Percentiles rank a stretch among this genome's conserved stretches.
Conservation (phyloP, 2,113 vertebrate species). For the Cervus canadensis region DNA sequence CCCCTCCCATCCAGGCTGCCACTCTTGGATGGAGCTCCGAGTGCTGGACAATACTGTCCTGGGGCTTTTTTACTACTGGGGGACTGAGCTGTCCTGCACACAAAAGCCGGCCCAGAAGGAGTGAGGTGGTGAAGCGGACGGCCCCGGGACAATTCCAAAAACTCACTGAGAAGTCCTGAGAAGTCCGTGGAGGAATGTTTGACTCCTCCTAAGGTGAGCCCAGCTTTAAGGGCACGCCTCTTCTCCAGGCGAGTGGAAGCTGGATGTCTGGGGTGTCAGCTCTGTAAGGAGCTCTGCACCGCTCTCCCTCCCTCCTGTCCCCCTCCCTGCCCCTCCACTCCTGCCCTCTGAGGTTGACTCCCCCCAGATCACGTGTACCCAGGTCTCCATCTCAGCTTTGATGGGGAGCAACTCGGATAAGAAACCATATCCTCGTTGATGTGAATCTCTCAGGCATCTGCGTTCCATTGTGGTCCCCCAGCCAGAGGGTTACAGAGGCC, state of each 20-base stretch:
- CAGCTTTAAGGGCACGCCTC: background rate
- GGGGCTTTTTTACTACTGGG: background rate
- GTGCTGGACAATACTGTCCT: background rate
- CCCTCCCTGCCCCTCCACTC: too few relatives aligned
- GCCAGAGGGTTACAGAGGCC: background rate
- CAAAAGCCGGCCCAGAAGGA: background rate
- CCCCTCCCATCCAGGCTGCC: background rate
- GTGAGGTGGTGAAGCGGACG: background rate
- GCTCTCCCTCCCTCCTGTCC: background rate
- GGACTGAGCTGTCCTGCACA: fast-evolving
- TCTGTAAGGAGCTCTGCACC: fast-evolving
- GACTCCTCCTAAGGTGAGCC: background rate
- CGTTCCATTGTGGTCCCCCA: fast-evolving
- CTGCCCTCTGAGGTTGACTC: background rate
- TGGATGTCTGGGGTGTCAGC: too few relatives aligned
- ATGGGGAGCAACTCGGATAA: too few relatives aligned
- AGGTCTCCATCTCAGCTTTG: background rate
- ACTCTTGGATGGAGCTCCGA: background rate
- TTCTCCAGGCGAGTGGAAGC: background rate
- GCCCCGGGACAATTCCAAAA: background rate
- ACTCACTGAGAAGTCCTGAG: background rate
- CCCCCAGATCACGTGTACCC: background rate
- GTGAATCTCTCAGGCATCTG: background rate
- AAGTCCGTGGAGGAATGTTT: fast-evolving
- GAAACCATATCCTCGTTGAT: background rate